Conservation (phyloP, 2,797 vertebrate species). For the Sebastes miniatus region DNA sequence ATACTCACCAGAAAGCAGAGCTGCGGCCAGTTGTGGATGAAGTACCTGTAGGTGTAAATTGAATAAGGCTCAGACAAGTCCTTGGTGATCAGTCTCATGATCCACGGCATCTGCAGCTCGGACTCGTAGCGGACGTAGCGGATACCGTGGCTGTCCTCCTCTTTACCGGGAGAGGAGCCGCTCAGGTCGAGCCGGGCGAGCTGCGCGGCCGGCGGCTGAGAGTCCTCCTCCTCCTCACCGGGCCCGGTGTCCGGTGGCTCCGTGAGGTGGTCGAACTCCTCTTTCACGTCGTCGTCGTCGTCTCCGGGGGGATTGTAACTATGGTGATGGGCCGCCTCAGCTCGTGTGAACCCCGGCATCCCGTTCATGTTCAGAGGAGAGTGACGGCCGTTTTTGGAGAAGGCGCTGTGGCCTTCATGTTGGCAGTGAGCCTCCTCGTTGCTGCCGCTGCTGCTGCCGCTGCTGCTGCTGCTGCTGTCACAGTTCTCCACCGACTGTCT, state of each 20-base stretch:
- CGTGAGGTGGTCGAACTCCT: slow-evolving; percentile 48
- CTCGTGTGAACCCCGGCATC: slow-evolving; percentile 67
- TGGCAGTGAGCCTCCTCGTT: slow-evolving; percentile 59
- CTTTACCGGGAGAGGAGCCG: slow-evolving; percentile 68
- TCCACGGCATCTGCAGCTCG: slow-evolving; percentile 99
- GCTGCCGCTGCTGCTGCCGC: slow-evolving; percentile 38
- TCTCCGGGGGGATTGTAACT: no score
- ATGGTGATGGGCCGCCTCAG: slow-evolving; percentile 38
- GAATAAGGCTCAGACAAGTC: slow-evolving; percentile 99
- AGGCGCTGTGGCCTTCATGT: slow-evolving; percentile 72
- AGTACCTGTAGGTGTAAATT: slow-evolving; percentile 99
- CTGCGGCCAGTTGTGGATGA: slow-evolving; percentile 99
- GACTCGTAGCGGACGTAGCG: slow-evolving; percentile 97
- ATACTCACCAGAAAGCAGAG: slow-evolving; percentile 99
- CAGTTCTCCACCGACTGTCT: slow-evolving; percentile 70
- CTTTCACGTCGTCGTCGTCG: neutral
- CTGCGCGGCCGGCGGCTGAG: slow-evolving; percentile 66
- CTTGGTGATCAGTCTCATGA: slow-evolving; percentile 99
- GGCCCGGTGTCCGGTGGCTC: slow-evolving; percentile 53
- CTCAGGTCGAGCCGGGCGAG: slow-evolving; percentile 77
- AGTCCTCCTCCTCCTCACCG: slow-evolving; percentile 13
- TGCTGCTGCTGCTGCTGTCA: slow-evolving; percentile 62
- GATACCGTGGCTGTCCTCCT: slow-evolving; percentile 86
- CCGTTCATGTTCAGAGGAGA: slow-evolving; percentile 73
- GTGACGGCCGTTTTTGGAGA: slow-evolving; percentile 71